Evolutionary conservation across 2,888 invertebrate genomes (phyloP), one percentile per base, ranked within the genome.

Genomic region (Corbicula japonica): DNA sequence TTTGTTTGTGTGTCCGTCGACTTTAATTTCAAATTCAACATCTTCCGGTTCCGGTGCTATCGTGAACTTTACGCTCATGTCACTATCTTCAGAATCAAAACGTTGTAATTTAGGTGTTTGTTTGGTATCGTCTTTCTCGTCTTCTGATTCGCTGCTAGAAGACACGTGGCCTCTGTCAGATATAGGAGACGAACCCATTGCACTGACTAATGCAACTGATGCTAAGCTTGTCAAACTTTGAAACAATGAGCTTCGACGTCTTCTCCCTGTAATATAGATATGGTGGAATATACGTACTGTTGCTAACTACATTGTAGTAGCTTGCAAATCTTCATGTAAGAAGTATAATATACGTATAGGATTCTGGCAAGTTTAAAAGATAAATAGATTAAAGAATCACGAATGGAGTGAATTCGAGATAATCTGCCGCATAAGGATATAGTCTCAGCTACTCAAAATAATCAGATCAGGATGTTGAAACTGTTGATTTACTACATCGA

Each of bases 171-270:
- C 85, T 2, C 84, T 66, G 35, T 84, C 86, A 1, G 86, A 54
- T 38, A 85, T 83, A 0, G 87, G 88, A 30, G 83, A 71, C 28
- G 87, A 86, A 6, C 89, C 89, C 48, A 89, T 83, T 0, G 88
- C 88, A 62, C 89, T 88, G 48, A 86, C 80, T 52, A 88, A 74
- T 0, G 89, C 89, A 21, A 89, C 82, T 3, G 89, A 87, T 6
- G 90, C 90, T 23, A 89, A 86, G 32, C 88, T 87, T 12, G 87
- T 86, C 35, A 91, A 85, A 18, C 87, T 88, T 12, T 88, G 86
- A 46, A 88, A 76, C 23, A 91, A 66, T 62, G 88, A 89, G 81
- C 89, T 90, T 28, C 87, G 76, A 32, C 89, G 63, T 56, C 86
- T 73, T n/a, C 84, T 84, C 26, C 76, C 83, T 80, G 68, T 23